Evolutionary conservation across 2,113 vertebrate genomes (phyloP), one percentile per base, ranked within the genome.

Genomic region (Gymnorhina tibicen): DNA sequence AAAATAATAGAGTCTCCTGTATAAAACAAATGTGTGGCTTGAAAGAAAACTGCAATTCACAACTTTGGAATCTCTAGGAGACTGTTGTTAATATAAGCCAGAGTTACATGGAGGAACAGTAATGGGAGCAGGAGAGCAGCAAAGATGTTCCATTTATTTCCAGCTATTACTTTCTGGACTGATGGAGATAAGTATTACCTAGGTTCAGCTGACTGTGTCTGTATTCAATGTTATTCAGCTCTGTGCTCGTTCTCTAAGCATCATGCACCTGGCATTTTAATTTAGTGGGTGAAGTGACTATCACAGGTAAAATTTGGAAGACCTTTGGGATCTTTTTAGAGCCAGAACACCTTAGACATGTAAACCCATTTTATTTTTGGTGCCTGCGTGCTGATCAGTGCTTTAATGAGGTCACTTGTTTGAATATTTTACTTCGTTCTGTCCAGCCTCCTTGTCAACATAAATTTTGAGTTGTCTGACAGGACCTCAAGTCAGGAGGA

Each of bases 1-100:
- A 87, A 97, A 96, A 95, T 91, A 94, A 91, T 81, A 37, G 23
- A 87, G n/a, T 76, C 15, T 87, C 76, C 94, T 92, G 37, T 63
- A 11, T 39, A 94, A 84, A 44, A 94, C 62, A 96, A 96, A 91
- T n/a, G 2, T 69, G 84, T 86, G 42, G 56, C 64, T 85, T 94
- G 83, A 23, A 94, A 82, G 46, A 47, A 97, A 88, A 87, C 46
- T 50, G 24, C 69, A 90, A 69, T 89, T 82, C 27, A 79, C 33
- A 74, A 16, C 41, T 91, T 96, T 80, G 49, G 62, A 97, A 87
- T 85, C 15, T 95, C 22, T 62, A 76, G 62, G 41, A 93, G 35
- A 17, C 22, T 66, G 26, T 62, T 53, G 27, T 49, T 90, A 35
- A 63, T 76, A 50, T 49, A 94, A 93, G 59, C 53, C 27, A 81